Percentiles rank a stretch among this genome's conserved stretches.
phyloP scores from a whole-genome alignment of 2,888 invertebrate species.

The Opisthograptis luteolata region DNA sequence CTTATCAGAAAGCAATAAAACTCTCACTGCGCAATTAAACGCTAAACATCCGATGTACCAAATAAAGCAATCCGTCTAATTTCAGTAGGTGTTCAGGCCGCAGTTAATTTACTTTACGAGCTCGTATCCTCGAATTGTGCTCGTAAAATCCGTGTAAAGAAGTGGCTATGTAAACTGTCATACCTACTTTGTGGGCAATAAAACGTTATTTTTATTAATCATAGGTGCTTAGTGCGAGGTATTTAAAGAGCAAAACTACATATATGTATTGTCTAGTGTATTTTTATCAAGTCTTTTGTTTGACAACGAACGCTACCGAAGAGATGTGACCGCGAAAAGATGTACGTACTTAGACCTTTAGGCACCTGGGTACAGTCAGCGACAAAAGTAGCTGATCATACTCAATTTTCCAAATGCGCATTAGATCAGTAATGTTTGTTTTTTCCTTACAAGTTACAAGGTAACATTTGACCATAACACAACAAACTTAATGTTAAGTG shows the following conservation, averaged over 20 bases:
- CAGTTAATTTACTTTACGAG: constrained; percentile 48
- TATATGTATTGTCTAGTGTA: background rate
- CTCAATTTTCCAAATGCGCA: too few relatives aligned
- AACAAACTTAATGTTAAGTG: too few relatives aligned
- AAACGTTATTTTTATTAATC: background rate
- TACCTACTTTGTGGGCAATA: constrained; percentile 12
- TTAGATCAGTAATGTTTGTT: too few relatives aligned
- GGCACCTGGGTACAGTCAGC: too few relatives aligned
- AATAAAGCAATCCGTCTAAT: constrained; percentile 43
- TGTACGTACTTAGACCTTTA: too few relatives aligned
- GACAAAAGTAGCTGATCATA: too few relatives aligned
- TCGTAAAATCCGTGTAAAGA: constrained; percentile 26
- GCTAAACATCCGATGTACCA: constrained; percentile 17
- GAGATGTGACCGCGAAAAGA: too few relatives aligned
- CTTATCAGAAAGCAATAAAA: constrained; percentile 19
- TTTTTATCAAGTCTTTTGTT: background rate
- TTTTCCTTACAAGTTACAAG: too few relatives aligned
- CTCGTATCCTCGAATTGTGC: constrained; percentile 37
- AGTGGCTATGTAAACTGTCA: constrained; percentile 11
- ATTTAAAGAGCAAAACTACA: background rate
- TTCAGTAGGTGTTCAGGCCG: constrained; percentile 45
- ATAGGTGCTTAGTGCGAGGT: too few relatives aligned
- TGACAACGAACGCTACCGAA: too few relatives aligned
- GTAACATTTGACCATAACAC: too few relatives aligned
- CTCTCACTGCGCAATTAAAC: constrained; percentile 21